Evolutionary conservation across 2,888 invertebrate species (phyloP).

Genomic region (Caenorhabditis uteleia): DNA sequence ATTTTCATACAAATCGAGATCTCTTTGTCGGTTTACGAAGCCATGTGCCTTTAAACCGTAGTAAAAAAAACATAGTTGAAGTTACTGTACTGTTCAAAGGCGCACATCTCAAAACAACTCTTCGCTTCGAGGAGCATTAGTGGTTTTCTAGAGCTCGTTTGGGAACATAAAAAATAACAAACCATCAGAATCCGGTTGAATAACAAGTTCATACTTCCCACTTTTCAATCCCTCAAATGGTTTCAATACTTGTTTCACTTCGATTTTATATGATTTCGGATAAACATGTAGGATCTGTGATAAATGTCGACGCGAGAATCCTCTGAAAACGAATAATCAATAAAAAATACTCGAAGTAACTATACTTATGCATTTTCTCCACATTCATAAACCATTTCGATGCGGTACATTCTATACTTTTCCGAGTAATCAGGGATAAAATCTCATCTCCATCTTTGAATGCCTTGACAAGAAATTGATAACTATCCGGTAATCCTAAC

Average conservation of each 20-base stretch:
- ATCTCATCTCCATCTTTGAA: constrained; percentile 26
- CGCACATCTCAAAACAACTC: too few relatives aligned
- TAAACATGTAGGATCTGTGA: constrained; percentile 36
- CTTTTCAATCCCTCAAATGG: constrained; percentile 13
- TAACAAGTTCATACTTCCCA: constrained; percentile 23
- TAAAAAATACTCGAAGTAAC: too few relatives aligned
- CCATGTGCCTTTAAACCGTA: too few relatives aligned
- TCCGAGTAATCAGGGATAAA: too few relatives aligned
- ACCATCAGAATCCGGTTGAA: too few relatives aligned
- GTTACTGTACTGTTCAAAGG: too few relatives aligned
- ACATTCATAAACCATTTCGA: constrained; percentile 21
- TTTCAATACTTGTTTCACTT: constrained; percentile 18
- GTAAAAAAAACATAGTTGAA: too few relatives aligned
- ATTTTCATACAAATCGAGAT: too few relatives aligned
- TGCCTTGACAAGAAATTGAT: constrained; percentile 15
- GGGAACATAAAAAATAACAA: too few relatives aligned
- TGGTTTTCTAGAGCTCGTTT: too few relatives aligned
- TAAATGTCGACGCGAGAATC: constrained; percentile 17
- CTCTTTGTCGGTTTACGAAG: too few relatives aligned
- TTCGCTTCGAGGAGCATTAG: too few relatives aligned
- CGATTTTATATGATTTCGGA: constrained; percentile 25
- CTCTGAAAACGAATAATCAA: constrained; percentile 1
- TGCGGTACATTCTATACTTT: constrained; percentile 12
- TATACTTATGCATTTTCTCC: constrained; percentile 10
- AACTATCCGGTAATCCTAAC: constrained; percentile 14